phyloP scores from a whole-genome alignment of 2,797 vertebrate genomes.

The Poecilia picta region DNA sequence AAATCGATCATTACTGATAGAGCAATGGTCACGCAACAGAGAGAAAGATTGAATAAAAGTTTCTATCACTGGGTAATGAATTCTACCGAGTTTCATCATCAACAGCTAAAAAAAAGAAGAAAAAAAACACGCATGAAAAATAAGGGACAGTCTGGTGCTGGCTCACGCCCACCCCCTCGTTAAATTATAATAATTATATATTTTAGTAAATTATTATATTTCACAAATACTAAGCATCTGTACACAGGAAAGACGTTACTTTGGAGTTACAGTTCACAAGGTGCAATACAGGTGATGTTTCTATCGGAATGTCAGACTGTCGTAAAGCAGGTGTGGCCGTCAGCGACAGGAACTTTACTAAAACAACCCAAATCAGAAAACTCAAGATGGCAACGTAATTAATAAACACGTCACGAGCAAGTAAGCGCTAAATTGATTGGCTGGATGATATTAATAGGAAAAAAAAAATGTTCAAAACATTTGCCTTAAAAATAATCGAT shows the following conservation, averaged over 20 bases:
- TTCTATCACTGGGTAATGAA: conserved; percentile 20
- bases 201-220: neutral
- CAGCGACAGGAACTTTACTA: conserved; percentile 34
- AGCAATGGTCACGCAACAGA: neutral
- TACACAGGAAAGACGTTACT: neutral
- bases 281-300: neutral
- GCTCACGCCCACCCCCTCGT: conserved; percentile 50
- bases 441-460: neutral
- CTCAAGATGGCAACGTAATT: conserved; percentile 1
- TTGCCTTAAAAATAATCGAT: conserved; percentile 35
- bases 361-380: conserved; percentile 22
- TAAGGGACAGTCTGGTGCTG: conserved; percentile 32
- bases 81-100: conserved; percentile 36
- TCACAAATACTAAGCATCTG: neutral
- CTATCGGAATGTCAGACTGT: conserved; percentile 7
- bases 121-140: conserved; percentile 11
- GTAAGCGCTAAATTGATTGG: conserved; percentile 16
- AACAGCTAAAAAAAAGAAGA: conserved; percentile 19
- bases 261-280: neutral
- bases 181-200: neutral
- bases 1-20: neutral
- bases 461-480: conserved; percentile 9
- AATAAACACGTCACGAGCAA: conserved; percentile 13
- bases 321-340: conserved; percentile 15
- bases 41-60: conserved; percentile 13